A percentile compares a stretch with the other conserved stretches of the same genome.
Conservation (phyloP, 2,113 vertebrate species). For the Circaetus cinerascens region DNA sequence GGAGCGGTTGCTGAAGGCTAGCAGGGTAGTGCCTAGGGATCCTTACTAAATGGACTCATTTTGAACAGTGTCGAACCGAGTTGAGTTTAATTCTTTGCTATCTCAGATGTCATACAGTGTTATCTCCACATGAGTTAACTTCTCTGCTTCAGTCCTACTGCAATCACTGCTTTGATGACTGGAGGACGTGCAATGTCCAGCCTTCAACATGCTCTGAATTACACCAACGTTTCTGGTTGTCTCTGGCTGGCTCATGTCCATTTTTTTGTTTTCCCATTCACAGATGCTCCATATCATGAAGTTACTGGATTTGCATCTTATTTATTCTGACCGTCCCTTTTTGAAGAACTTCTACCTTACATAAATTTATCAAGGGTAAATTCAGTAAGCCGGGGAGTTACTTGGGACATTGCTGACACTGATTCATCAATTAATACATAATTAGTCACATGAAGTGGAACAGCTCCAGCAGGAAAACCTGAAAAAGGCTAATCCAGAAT, state of each 20-base stretch:
- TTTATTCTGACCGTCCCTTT: neutral
- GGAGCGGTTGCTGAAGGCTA: neutral
- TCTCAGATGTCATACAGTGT: neutral
- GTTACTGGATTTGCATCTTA: neutral
- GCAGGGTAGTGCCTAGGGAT: neutral
- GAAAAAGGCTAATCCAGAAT: neutral
- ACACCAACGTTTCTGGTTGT: fast-evolving
- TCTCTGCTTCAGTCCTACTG: neutral
- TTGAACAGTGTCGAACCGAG: neutral
- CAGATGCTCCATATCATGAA: neutral
- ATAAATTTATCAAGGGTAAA: neutral
- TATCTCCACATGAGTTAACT: neutral
- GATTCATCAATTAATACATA: neutral
- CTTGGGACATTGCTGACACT: neutral
- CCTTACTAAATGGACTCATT: neutral
- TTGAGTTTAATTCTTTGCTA: neutral
- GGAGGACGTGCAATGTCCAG: neutral
- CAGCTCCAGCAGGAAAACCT: neutral
- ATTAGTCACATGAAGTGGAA: neutral
- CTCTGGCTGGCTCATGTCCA: neutral
- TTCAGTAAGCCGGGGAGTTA: neutral
- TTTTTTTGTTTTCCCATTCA: neutral
- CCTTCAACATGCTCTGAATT: neutral
- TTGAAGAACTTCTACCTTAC: neutral
- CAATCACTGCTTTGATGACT: neutral